Percentiles rank a stretch among this genome's conserved stretches.
phyloP scores from a whole-genome alignment of 2,888 invertebrate species.

The Cosmorhoe ocellata region DNA sequence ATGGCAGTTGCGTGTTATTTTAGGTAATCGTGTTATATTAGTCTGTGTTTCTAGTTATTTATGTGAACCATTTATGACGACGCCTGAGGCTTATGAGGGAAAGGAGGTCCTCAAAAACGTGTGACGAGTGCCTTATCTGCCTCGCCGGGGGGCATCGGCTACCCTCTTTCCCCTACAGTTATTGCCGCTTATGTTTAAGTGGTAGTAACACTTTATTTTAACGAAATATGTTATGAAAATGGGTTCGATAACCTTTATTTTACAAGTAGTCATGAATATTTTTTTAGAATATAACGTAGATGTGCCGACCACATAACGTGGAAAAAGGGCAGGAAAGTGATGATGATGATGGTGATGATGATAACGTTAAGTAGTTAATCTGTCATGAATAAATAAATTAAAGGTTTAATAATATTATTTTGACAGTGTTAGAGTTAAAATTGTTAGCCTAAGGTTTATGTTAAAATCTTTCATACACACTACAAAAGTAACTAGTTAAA shows the following conservation, averaged over 20 bases:
- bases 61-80: slow-evolving; percentile 5
- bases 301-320: too few relatives aligned
- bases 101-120: slow-evolving; percentile 25
- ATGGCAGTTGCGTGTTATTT: too few relatives aligned
- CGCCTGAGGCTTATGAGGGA: slow-evolving; percentile 18
- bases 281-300: background rate
- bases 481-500: too few relatives aligned
- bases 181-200: slow-evolving; percentile 35
- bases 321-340: too few relatives aligned
- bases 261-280: slow-evolving; percentile 18
- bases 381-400: too few relatives aligned
- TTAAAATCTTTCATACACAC: too few relatives aligned
- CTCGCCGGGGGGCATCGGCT: slow-evolving; percentile 27
- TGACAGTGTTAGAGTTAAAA: too few relatives aligned
- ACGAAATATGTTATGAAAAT: slow-evolving; percentile 26
- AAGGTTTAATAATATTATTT: too few relatives aligned
- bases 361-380: too few relatives aligned
- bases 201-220: slow-evolving; percentile 33
- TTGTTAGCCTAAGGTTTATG: too few relatives aligned
- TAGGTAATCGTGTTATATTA: background rate
- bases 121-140: slow-evolving; percentile 34
- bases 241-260: slow-evolving; percentile 17
- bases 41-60: slow-evolving; percentile 6
- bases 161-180: slow-evolving; percentile 32
- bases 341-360: too few relatives aligned